These are phyloP conservation scores for Melanostoma mellinum DNA, from an alignment of 2,888 invertebrate genomes.

Conservation along the genomic window DNA sequence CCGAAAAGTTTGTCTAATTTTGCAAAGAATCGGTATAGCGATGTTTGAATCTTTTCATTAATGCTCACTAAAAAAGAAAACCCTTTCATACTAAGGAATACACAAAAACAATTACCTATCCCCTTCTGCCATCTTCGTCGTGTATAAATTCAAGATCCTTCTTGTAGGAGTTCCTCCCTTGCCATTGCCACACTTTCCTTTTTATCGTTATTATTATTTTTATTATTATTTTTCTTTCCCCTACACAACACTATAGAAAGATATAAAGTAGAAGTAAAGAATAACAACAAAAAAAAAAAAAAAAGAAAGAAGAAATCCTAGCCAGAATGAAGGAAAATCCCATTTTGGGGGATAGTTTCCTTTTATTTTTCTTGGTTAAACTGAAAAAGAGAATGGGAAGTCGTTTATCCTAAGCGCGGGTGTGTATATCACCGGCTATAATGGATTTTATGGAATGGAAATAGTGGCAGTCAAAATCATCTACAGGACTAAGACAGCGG, in stretches of 20 bases:
- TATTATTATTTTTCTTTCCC: constrained; percentile 50
- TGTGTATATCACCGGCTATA: constrained; percentile 64
- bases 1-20: no score
- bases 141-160: no score
- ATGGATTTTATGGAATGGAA: constrained; percentile 72
- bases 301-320: constrained; percentile 32
- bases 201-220: constrained; percentile 67
- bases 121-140: no score
- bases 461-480: constrained; percentile 70
- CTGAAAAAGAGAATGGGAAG: constrained; percentile 59
- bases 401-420: constrained; percentile 70
- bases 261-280: neutral
- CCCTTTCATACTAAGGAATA: no score
- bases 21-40: no score
- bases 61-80: no score
- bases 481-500: constrained; percentile 33
- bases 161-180: neutral
- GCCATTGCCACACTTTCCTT: constrained; percentile 47
- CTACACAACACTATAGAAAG: constrained; percentile 11
- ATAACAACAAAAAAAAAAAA: constrained; percentile 14
- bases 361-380: constrained; percentile 23
- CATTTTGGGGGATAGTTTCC: constrained; percentile 45
- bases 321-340: constrained; percentile 55
- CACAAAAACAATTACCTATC: no score
- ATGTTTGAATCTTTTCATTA: no score